A percentile compares a stretch with the other conserved stretches of the same genome.
Evolutionary conservation across 2,888 invertebrate genomes (phyloP).

Genomic region (Tetranychus piercei): DNA sequence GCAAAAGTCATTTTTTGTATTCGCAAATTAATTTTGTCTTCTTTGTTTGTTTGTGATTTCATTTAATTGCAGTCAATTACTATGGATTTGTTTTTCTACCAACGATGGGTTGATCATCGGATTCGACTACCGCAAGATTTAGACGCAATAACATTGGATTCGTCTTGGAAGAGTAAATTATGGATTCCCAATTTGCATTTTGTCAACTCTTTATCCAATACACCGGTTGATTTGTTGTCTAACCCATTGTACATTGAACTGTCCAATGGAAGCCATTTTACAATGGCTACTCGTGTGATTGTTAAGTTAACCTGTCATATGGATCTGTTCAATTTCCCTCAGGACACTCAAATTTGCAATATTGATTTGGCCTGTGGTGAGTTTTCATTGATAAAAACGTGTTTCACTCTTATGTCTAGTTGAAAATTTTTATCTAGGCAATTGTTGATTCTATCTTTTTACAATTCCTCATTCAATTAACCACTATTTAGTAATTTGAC

Average conservation of each 20-base stretch:
- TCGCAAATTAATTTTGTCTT: too few relatives aligned
- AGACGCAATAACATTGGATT: constrained; percentile 4
- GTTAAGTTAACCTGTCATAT: constrained; percentile 17
- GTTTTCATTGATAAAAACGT: constrained; percentile 1
- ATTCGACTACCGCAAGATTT: constrained; percentile 9
- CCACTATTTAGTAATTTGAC: too few relatives aligned
- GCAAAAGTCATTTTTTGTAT: too few relatives aligned
- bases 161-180: constrained; percentile 8
- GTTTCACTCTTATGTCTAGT: neutral
- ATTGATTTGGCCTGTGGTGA: constrained; percentile 18
- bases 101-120: constrained; percentile 18
- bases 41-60: neutral
- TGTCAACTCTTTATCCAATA: constrained; percentile 13
- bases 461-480: too few relatives aligned
- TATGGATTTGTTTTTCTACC: constrained; percentile 16
- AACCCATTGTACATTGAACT: constrained; percentile 9
- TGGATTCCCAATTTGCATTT: constrained; percentile 21
- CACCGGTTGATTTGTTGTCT: constrained; percentile 13
- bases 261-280: constrained; percentile 6
- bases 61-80: neutral
- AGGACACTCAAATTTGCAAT: constrained; percentile 20
- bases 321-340: constrained; percentile 20
- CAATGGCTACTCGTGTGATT: constrained; percentile 12
- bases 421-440: too few relatives aligned
- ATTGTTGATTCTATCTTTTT: too few relatives aligned